A percentile compares a stretch with the other conserved stretches of the same genome.
Conservation (phyloP, 2,113 vertebrate genomes). For the Gymnogyps californianus region DNA sequence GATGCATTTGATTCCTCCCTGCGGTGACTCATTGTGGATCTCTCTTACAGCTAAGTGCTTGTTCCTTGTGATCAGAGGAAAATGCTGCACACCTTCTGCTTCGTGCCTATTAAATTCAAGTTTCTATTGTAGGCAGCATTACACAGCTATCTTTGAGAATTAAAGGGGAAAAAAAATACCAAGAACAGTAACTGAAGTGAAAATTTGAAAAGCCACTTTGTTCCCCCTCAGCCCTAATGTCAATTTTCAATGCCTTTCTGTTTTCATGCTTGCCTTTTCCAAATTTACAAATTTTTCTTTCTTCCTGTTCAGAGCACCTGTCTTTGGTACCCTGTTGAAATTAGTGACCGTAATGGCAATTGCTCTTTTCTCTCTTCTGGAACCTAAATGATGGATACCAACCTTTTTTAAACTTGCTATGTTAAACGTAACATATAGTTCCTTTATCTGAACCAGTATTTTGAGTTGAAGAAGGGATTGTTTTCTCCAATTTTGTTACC, state of each 20-base stretch:
- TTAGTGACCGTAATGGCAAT: background rate
- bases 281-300: background rate
- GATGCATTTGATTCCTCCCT: slow-evolving; percentile 72
- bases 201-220: slow-evolving; percentile 24
- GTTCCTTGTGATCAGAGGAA: slow-evolving; percentile 70
- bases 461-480: background rate
- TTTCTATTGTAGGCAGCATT: slow-evolving; percentile 68
- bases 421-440: background rate
- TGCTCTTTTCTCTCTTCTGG: background rate
- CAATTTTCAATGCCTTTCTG: background rate
- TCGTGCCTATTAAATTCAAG: slow-evolving; percentile 66
- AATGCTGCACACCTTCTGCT: slow-evolving; percentile 71
- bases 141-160: slow-evolving; percentile 62
- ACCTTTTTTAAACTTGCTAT: background rate
- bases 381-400: background rate
- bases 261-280: background rate
- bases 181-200: slow-evolving; percentile 37
- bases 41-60: slow-evolving; percentile 70
- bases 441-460: background rate
- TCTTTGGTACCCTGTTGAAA: background rate
- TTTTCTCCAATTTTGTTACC: background rate
- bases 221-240: background rate
- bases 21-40: slow-evolving; percentile 72
- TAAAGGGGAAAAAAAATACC: slow-evolving; percentile 17
- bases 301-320: background rate